phyloP scores from a whole-genome alignment of 1,140 invertebrate genomes.

The Drosophila bocqueti region DNA sequence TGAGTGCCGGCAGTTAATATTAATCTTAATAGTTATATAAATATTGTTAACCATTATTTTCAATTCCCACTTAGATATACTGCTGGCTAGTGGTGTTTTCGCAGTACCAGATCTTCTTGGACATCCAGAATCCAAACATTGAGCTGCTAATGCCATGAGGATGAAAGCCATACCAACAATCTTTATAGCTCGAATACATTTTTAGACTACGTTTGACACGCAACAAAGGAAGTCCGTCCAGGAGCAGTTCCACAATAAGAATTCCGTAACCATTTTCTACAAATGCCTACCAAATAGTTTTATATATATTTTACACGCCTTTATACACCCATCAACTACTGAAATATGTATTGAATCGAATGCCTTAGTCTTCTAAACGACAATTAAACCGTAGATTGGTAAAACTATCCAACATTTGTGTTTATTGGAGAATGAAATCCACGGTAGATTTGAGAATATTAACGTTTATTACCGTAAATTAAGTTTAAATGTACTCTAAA shows the following conservation, averaged over 20 bases:
- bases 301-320: slow-evolving; percentile 55
- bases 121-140: slow-evolving; percentile 94
- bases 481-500: slow-evolving; percentile 48
- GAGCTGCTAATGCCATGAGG: slow-evolving; percentile 90
- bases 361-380: slow-evolving; percentile 50
- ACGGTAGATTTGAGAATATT: slow-evolving; percentile 43
- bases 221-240: slow-evolving; percentile 42
- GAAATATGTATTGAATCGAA: slow-evolving; percentile 35
- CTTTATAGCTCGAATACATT: slow-evolving; percentile 27
- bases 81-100: slow-evolving; percentile 94
- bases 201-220: slow-evolving; percentile 7
- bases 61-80: slow-evolving; percentile 89
- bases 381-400: slow-evolving; percentile 37
- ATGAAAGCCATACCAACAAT: slow-evolving; percentile 26
- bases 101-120: slow-evolving; percentile 92
- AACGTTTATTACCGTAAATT: slow-evolving; percentile 71
- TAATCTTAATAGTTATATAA: too few species aligned
- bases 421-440: slow-evolving; percentile 12
- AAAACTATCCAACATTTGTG: slow-evolving; percentile 25
- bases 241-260: slow-evolving; percentile 21
- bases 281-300: slow-evolving; percentile 51
- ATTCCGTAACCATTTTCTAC: slow-evolving; percentile 26
- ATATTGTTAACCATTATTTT: not conserved
- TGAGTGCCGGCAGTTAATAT: slow-evolving; percentile 85
- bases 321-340: slow-evolving; percentile 44